Base-by-base conservation (phyloP, 2,888 invertebrate species). In the Leptopilina myrica region DNA sequence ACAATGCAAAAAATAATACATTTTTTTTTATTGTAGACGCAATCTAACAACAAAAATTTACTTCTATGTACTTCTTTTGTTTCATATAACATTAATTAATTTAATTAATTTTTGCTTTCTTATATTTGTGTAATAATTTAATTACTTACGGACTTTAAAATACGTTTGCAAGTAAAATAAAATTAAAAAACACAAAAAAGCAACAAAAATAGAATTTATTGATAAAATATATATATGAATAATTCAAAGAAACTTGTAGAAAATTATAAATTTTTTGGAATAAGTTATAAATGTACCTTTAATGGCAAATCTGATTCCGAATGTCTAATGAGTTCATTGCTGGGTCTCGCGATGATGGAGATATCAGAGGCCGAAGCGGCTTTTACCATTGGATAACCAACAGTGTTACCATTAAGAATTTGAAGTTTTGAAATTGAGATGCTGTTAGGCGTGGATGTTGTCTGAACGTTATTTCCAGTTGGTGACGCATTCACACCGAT, bases 331-430 rank as follows among this genome's bases (percentile, higher is more conserved):
- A 75, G 80, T 78, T 88, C 86, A 80, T 84, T 81, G 46, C 80
- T 79, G 69, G 83, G 78, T 80, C 85, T 85, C 49, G 84, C 73
- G 53, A 81, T 84, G 14, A 80, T 77, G 33, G 86, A 84, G n/a
- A 88, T 67, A 79, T 88, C 87, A 65, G 87, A 85, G 43, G 86
- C 83, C 43, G 87, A 87, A 64, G 85, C 83, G 65, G 86, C 83
- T 83, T 84, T 87, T 5, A 82, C 79, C 14, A 87, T 62, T 73
- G 77, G 82, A 78, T 81, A 76, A 76, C 80, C 84, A 53, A 78
- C 75, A 75, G 73, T 66, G 73, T 67, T 80, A 65, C 76, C 73
- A 46, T 81, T 76, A n/a, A 76, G 49, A 64, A 73, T 76, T 66
- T 77, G 69, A 59, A 80, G 53, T 79, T 81, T 83, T 5, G 80